Base-by-base conservation (phyloP, 2,888 invertebrate species). In the Cyclophora punctaria region DNA sequence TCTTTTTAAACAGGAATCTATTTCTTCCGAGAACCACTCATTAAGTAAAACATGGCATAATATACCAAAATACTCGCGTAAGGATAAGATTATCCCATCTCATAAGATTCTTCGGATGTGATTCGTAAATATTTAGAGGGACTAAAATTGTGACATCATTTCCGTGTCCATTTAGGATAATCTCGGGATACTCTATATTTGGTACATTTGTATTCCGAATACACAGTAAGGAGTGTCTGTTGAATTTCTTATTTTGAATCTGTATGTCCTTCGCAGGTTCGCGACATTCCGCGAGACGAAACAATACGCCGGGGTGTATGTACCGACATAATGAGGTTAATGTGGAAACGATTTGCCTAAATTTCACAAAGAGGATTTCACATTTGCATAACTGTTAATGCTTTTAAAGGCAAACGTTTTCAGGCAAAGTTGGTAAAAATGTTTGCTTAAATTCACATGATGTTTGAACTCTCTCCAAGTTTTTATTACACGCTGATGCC, bases 171-270 rank as follows among this genome's bases (percentile, higher is more conserved):
- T 76, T 76, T 70, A 59, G 64, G 60, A 63, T 63, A 71, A 70
- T 68, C 71, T 68, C 61, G 60, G 62, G 70, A 70, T 71, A 73
- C 73, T 74, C 72, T 76, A 73, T 73, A 70, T 74, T 50, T 68
- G 67, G 68, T 75, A 75, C 76, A 82, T 81, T 71, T 77, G 73
- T 80, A 81, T 82, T 79, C 80, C 58, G 61, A 50, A 52, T 62
- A 65, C 63, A 54, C 60, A 61, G 65, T 62, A 65, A 68, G 67
- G 66, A 64, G 58, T 56, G 63, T 70, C 70, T 69, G 66, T 69
- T 69, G 76, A 78, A 78, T 80, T 76, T 67, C 67, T 77, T 78
- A 78, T 73, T 71, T 63, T 64, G 62, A 73, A 73, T 69, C 68
- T 62, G 65, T 61, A 70, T 67, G 64, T 67, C 71, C 69, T 71